Evolutionary conservation across 2,888 invertebrate species (phyloP), one percentile per base, ranked within the genome.

Genomic region (Lasioglossum leucozonium): DNA sequence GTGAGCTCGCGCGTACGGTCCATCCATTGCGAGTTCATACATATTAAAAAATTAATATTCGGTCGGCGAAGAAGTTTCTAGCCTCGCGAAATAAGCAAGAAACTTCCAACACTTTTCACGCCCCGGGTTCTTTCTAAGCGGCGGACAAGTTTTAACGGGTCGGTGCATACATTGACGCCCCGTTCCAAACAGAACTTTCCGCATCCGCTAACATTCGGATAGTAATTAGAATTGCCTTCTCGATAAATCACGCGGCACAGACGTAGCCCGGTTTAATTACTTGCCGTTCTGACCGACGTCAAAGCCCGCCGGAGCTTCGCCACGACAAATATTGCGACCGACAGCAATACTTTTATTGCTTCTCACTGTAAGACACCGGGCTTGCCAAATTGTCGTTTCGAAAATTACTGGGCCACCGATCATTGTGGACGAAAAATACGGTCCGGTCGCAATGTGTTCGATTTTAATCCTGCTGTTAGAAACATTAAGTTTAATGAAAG

Each of bases 191-290:
- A 81, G 79, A 88, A 88, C 87, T 88, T 82, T 87, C 74, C 82
- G 67, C 75, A 77, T 77, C 74, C 73, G 82, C 82, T 79, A 88
- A 88, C 88, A 88, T 87, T 89, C 88, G 67, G 85, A 80, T 77
- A 77, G 88, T 87, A 88, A 88, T 88, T 88, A 88, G 89, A 88
- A 88, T 81, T 81, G 87, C 77, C 80, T 80, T 81, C 81, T 84
- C 87, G 85, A 88, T 88, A 85, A 88, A 88, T 88, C 87, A 77
- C 84, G 62, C 74, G 85, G 73, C 72, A 75, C 62, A 72, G 79
- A 51, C 73, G 65, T 86, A 84, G 84, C 74, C 78, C 77, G 55
- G 88, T 88, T 82, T 88, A 88, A 88, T 88, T 88, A 85, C 82
- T 87, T 85, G 79, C 88, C 81, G 76, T 65, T 71, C 74, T 76